phyloP scores from a whole-genome alignment of 2,888 invertebrate species.

The Trachelus tabidus region DNA sequence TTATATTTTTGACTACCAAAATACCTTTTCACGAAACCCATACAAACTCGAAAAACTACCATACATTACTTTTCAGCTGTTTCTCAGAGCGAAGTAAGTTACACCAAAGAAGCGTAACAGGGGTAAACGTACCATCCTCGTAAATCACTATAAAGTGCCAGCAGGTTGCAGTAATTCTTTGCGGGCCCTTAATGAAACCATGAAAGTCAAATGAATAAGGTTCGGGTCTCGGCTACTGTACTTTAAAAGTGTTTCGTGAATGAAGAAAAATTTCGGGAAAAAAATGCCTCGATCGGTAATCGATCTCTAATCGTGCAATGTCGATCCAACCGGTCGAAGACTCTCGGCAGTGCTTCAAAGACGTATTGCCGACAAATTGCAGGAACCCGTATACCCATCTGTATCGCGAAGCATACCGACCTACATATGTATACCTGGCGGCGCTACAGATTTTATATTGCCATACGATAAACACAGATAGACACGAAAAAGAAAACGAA shows the following conservation, averaged over 20 bases:
- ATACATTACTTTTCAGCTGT: not conserved
- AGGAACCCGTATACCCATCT: not conserved
- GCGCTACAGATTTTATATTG: not conserved
- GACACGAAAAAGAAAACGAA: not conserved
- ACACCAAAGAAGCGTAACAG: not conserved
- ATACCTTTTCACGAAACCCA: not conserved
- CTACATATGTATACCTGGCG: not conserved
- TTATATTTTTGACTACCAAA: not conserved
- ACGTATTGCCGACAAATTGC: not conserved
- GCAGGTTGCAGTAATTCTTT: conserved; percentile 22
- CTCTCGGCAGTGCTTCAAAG: not conserved
- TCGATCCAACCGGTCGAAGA: too few species aligned
- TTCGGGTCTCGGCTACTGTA: not conserved
- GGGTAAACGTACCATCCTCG: conserved; percentile 7
- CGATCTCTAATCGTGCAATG: too few species aligned
- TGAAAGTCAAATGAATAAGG: conserved; percentile 17
- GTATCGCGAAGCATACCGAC: too few species aligned
- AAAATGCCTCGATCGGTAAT: too few species aligned
- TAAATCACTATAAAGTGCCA: conserved; percentile 20
- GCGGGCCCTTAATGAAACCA: conserved; percentile 16
- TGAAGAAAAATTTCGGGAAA: not conserved
- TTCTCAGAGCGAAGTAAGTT: not conserved
- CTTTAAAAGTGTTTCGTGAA: not conserved
- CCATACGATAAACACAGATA: not conserved
- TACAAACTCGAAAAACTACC: not conserved